Evolutionary conservation across 1,140 invertebrate genomes (phyloP).

Genomic region (Bathynomus jamesi): DNA sequence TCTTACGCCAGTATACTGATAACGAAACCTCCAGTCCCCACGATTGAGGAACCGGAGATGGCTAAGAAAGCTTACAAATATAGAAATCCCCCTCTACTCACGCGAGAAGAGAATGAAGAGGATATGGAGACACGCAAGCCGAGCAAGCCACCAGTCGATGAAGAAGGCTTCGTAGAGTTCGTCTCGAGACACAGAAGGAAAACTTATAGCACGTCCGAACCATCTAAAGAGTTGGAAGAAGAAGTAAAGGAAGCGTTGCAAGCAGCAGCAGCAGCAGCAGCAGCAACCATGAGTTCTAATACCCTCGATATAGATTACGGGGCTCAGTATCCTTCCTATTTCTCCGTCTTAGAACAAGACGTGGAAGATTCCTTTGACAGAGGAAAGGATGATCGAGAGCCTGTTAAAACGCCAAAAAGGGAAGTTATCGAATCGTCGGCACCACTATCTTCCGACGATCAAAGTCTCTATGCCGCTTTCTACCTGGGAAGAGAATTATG

Average conservation of each 20-base stretch:
- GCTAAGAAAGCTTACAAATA: slow-evolving; percentile 28
- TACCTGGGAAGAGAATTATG: slow-evolving; percentile 30
- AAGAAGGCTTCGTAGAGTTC: slow-evolving; percentile 49
- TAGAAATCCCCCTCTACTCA: slow-evolving; percentile 12
- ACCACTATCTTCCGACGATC: no score
- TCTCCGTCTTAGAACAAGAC: no score
- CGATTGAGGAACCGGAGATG: slow-evolving; percentile 36
- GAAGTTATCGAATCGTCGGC: slow-evolving; percentile 23
- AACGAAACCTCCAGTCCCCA: slow-evolving; percentile 23
- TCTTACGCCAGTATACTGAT: slow-evolving; percentile 31
- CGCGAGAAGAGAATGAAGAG: slow-evolving; percentile 2
- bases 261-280: no score
- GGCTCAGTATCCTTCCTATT: no score
- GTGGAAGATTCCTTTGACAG: slow-evolving; percentile 13
- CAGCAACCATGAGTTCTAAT: no score
- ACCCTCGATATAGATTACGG: no score
- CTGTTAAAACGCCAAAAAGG: not conserved
- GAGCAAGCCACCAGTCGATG: no score
- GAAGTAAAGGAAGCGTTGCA: no score
- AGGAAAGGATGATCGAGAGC: not conserved
- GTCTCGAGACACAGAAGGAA: slow-evolving; percentile 40
- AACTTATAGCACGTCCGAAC: slow-evolving; percentile 24
- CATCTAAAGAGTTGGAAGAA: slow-evolving; percentile 32
- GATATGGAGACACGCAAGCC: not conserved
- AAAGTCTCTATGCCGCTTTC: slow-evolving; percentile 28